A percentile compares a stretch with the other conserved stretches of the same genome.
Conservation (phyloP, 1,140 invertebrate species). For the Drosophila micromelanica region DNA sequence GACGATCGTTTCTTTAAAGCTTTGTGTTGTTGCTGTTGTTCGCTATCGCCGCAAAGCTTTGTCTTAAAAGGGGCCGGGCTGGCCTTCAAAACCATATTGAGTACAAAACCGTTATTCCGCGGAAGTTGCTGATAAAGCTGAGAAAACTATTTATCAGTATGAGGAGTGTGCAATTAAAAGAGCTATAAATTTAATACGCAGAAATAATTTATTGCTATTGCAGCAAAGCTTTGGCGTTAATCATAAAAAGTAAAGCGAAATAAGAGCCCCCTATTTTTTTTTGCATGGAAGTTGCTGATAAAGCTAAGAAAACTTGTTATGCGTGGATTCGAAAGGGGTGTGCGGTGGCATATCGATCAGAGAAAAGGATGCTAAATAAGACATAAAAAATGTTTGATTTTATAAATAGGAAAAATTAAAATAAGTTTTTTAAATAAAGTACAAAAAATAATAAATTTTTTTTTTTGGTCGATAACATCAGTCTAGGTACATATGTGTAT, state of each 20-base stretch:
- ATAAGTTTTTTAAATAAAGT: too few relatives aligned
- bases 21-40: conserved; percentile 11
- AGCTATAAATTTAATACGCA: too few relatives aligned
- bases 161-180: too few relatives aligned
- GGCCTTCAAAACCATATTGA: conserved; percentile 31
- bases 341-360: too few relatives aligned
- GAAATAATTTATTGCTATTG: conserved; percentile 18
- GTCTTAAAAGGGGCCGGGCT: conserved; percentile 7
- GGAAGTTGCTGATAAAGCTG: conserved; percentile 35
- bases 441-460: too few relatives aligned
- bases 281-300: conserved; percentile 39
- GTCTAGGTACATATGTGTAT: too few relatives aligned
- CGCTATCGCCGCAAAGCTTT: conserved; percentile 29
- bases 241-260: conserved; percentile 10
- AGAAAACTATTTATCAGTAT: background rate
- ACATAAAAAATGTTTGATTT: too few relatives aligned
- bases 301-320: conserved; percentile 12
- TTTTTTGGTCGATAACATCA: too few relatives aligned
- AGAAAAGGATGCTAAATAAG: too few relatives aligned
- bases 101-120: conserved; percentile 10
- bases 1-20: conserved; percentile 38
- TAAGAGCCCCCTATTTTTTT: conserved; percentile 18
- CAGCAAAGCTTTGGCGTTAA: conserved; percentile 7
- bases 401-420: too few relatives aligned
- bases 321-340: background rate